Evolutionary conservation across 2,113 vertebrate species (phyloP).

Genomic region (Delphinus delphis): DNA sequence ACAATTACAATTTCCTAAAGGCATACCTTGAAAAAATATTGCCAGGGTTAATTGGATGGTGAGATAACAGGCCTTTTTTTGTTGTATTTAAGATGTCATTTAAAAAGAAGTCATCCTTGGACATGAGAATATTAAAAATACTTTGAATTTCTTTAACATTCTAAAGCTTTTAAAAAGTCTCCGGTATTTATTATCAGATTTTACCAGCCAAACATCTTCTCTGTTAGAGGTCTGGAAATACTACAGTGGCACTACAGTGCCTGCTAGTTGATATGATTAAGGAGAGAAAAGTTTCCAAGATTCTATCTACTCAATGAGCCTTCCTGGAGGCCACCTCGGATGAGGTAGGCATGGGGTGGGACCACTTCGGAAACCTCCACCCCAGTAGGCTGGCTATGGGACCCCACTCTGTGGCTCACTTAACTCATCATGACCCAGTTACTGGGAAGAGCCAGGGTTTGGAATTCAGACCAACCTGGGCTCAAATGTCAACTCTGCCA

Average conservation of each 20-base stretch:
- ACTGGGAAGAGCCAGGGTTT: neutral
- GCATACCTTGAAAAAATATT: neutral
- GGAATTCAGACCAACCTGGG: neutral
- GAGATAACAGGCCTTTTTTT: neutral
- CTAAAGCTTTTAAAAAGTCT: neutral
- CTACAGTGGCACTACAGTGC: no score
- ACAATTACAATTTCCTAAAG: neutral
- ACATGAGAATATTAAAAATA: neutral
- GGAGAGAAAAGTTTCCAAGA: neutral
- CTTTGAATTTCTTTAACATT: conserved; percentile 23
- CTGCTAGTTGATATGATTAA: neutral
- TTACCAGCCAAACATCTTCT: neutral
- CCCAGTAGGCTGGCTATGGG: no score
- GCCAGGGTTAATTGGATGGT: neutral
- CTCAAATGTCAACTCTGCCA: neutral
- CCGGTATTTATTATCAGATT: neutral
- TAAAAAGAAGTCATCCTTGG: neutral
- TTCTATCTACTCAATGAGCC: neutral
- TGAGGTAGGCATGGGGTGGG: neutral
- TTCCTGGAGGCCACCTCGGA: neutral
- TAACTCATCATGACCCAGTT: no score
- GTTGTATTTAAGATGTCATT: conserved; percentile 27
- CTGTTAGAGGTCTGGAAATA: neutral
- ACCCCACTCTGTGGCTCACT: rapidly evolving
- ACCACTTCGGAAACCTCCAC: neutral